Evolutionary conservation across 2,113 vertebrate genomes (phyloP).

Genomic region (Odontophorus gujanensis): DNA sequence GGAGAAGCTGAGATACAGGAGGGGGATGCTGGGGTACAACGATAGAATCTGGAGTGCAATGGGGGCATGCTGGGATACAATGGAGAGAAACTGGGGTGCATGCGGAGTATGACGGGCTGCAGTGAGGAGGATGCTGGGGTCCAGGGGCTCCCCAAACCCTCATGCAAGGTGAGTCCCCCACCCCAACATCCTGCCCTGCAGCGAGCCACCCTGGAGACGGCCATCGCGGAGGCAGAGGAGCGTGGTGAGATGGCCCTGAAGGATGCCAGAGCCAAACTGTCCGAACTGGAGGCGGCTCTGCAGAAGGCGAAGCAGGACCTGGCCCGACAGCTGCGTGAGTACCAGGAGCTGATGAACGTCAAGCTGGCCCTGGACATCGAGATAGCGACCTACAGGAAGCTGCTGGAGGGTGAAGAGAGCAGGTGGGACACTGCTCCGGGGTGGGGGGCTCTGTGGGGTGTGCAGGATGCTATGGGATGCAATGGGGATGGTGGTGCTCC

Average conservation of each 20-base stretch:
- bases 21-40: too few species aligned
- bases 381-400: conserved; percentile 87
- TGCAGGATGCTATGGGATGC: too few species aligned
- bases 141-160: not conserved
- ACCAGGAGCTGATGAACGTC: conserved; percentile 88
- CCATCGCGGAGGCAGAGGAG: conserved; percentile 66
- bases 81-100: not conserved
- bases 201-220: not conserved
- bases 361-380: conserved; percentile 88
- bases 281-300: conserved; percentile 64
- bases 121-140: not conserved
- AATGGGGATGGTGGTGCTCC: too few species aligned
- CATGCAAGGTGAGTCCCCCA: not conserved
- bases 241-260: conserved; percentile 72
- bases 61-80: not conserved
- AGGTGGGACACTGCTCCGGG: conserved; percentile 72
- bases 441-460: too few species aligned
- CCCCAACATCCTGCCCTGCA: not conserved
- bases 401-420: conserved; percentile 89
- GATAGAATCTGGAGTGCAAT: not conserved
- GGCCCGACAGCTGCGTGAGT: conserved; percentile 73
- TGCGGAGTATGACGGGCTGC: not conserved
- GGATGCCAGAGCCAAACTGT: conserved; percentile 71
- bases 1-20: not conserved
- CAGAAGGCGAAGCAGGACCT: conserved; percentile 77